Base-by-base conservation (phyloP, 2,888 invertebrate genomes). In the Spodoptera littoralis region DNA sequence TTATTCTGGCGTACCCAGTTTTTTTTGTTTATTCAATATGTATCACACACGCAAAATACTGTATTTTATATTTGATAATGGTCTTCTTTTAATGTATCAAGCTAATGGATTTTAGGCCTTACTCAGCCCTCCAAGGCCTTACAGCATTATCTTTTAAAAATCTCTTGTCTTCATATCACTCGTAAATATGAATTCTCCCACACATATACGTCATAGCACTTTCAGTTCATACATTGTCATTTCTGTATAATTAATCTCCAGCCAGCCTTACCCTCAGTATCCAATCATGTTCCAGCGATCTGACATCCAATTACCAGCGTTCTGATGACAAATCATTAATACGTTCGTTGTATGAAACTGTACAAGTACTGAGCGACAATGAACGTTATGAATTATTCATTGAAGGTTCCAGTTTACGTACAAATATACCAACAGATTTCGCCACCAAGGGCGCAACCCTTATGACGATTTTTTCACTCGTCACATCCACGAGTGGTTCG, bases 321-420 rank as follows among this genome's bases (percentile, higher is more conserved):
- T 67, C 71, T 56, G 74, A 79, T 76, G 77, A 79, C 77, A 79
- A 76, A 69, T 79, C 74, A 71, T 76, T 65, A 79, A 79, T 71
- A 62, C 60, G 56, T 56, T 57, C 52, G 60, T 67, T 68, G 64
- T 71, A 65, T 68, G 55, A 59, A 72, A 72, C 76, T 68, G 75
- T 79, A 77, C 79, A 81, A 77, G 79, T 70, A 70, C 72, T 42
- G 62, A 81, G 71, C 68, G 75, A 76, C 73, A 65, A 60, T 67
- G 76, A 72, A 64, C 52, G 52, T 49, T 62, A 81, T 88, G 84
- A 88, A 91, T 91, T 75, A 92, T 91, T 88, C 89, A 92, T 84
- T 63, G 57, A 54, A 27, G 68, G 73, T 69, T 67, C 76, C 77
- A 77, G 84, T 81, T 88, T 85, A 84, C 86, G 84, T 88, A 18